These are phyloP conservation scores for Mesodorylaimus sp. DNA, from an alignment of 2,888 invertebrate species.

Conservation along the genomic window DNA sequence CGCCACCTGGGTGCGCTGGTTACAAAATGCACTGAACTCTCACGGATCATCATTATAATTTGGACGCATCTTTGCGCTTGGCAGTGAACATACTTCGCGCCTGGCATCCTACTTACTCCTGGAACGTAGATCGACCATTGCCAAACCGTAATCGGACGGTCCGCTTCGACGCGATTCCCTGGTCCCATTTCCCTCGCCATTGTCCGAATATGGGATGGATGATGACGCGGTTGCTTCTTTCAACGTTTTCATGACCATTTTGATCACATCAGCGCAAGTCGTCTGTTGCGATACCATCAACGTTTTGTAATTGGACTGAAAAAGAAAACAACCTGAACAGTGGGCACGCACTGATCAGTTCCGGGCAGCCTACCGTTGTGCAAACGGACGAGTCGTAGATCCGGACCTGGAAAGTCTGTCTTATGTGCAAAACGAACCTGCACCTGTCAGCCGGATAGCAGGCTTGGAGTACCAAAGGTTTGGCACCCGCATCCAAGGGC, in stretches of 20 bases:
- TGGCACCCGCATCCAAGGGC: conserved; percentile 64
- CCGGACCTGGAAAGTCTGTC: conserved; percentile 72
- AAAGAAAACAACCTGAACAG: conserved; percentile 12
- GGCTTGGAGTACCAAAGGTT: conserved; percentile 72
- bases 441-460: conserved; percentile 86
- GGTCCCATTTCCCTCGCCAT: too few species aligned
- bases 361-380: conserved; percentile 45
- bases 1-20: too few species aligned
- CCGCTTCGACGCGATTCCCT: too few species aligned
- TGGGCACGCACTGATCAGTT: not conserved
- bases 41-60: too few species aligned
- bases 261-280: conserved; percentile 65
- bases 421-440: conserved; percentile 60
- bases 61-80: too few species aligned
- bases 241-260: conserved; percentile 45
- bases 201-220: too few species aligned
- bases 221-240: not conserved
- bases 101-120: too few species aligned
- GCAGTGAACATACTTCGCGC: too few species aligned
- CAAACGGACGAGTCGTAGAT: conserved; percentile 76
- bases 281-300: conserved; percentile 70
- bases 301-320: conserved; percentile 70
- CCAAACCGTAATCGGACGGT: too few species aligned
- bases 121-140: too few species aligned
- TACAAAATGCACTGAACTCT: too few species aligned